Base-by-base conservation (phyloP, 2,888 invertebrate genomes). In the Eulithis testata region DNA sequence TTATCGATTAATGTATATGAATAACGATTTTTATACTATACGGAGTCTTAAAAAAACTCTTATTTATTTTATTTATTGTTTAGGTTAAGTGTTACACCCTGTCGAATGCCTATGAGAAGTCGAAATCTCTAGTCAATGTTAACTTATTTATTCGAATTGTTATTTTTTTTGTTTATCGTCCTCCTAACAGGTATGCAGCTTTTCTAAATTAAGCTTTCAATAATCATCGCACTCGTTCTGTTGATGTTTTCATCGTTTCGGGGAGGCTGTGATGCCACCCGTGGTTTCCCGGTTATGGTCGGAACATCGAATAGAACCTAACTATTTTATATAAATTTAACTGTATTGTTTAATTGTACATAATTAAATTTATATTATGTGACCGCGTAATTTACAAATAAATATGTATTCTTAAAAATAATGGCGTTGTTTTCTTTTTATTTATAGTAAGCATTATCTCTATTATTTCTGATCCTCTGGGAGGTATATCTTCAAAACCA, bases 361-460 rank as follows among this genome's bases (percentile, higher is more conserved):
- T 93, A 93, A 90, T 85, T 88, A 88, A 89, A 90, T 91, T 91
- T 91, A 90, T 90, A 89, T 90, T 87, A 90, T 86, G 90, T 91
- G 91, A 91, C 89, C 83, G 89, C 88, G 88, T 91, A 90, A 91
- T 90, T 91, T 91, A 91, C 88, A 84, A 92, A 92, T 91, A 93
- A 91, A 92, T 92, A 91, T 91, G 87, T 91, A 91, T 91, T 91
- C 86, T 81, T 85, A 88, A 91, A 90, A 91, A 87, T 86, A 73
- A 67, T 31, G 51, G 9, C n/a, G 21, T 68, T 76, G 74, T 87
- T 87, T 31, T 88, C 72, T 83, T 85, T 87, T 37, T 11, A 40
- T 47, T n/a, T 0, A 31, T 27, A 4, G 8, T n/a, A 37, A 3
- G 4, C 37, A 40, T 27, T 27, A n/a, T n/a, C n/a, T n/a, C n/a